Percentiles rank a stretch among this genome's conserved stretches.
Conservation (phyloP, 1,140 invertebrate genomes). For the Heliconius nattereri region DNA sequence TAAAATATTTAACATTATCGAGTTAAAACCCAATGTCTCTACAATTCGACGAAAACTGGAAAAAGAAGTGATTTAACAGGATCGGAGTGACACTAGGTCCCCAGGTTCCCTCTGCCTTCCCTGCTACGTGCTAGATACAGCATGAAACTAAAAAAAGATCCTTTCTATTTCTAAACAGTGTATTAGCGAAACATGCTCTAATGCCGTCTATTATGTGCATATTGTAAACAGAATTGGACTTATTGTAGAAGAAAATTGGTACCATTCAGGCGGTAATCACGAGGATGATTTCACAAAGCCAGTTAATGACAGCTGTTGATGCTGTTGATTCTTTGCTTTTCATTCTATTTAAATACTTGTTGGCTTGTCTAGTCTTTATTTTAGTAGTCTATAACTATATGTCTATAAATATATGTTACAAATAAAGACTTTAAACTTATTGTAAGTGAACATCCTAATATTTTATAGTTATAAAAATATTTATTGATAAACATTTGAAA, state of each 20-base stretch:
- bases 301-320: conserved; percentile 56
- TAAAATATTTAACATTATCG: too few relatives aligned
- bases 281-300: conserved; percentile 46
- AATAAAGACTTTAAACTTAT: too few relatives aligned
- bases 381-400: not conserved
- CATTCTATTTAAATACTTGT: conserved; percentile 55
- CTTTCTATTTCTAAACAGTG: not conserved
- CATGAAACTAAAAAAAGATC: not conserved
- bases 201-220: conserved; percentile 13
- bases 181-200: conserved; percentile 22
- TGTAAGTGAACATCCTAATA: too few relatives aligned
- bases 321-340: conserved; percentile 54
- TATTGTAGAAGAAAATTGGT: conserved; percentile 24
- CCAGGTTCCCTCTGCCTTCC: too few relatives aligned
- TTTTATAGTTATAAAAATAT: too few relatives aligned
- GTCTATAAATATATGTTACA: too few relatives aligned
- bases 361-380: not conserved
- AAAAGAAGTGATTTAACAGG: too few relatives aligned
- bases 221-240: conserved; percentile 29
- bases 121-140: not conserved
- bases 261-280: conserved; percentile 41
- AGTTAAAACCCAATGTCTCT: too few relatives aligned
- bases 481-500: too few relatives aligned
- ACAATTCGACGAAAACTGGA: too few relatives aligned
- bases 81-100: too few relatives aligned